Conservation (phyloP, 2,797 vertebrate genomes). For the Megalops cyprinoides region DNA sequence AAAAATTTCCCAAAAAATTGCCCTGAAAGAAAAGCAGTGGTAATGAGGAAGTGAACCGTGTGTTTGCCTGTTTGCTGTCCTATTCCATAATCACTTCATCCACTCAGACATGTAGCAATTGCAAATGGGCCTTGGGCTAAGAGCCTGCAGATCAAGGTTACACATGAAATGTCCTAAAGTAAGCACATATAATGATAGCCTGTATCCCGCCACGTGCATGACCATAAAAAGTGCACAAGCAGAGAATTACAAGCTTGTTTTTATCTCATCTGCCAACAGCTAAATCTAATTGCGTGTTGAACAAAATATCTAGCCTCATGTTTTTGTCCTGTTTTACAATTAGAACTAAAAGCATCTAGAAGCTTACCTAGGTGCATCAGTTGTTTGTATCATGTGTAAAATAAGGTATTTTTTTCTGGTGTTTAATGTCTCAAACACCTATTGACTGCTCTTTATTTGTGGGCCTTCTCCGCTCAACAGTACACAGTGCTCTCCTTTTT, state of each 20-base stretch:
- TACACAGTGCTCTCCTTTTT: background rate
- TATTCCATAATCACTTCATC: background rate
- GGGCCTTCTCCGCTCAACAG: background rate
- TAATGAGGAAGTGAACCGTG: constrained; percentile 44
- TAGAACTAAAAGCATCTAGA: background rate
- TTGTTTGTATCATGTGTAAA: background rate
- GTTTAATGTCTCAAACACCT: background rate
- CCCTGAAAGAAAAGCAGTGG: constrained; percentile 59
- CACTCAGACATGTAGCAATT: background rate
- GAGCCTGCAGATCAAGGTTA: constrained; percentile 21
- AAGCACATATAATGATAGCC: background rate
- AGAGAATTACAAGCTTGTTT: background rate
- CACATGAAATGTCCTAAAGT: constrained; percentile 14
- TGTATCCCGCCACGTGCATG: background rate
- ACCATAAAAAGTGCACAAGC: background rate
- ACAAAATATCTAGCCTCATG: background rate
- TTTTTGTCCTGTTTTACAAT: background rate
- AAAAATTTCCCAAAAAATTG: constrained; percentile 35
- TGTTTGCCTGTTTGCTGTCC: background rate
- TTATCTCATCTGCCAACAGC: background rate
- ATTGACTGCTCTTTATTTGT: background rate
- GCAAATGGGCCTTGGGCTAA: constrained; percentile 29
- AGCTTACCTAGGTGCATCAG: background rate
- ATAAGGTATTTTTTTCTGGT: background rate
- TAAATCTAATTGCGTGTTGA: background rate